Conservation (phyloP, 2,888 invertebrate species). For the Macaria liturata region DNA sequence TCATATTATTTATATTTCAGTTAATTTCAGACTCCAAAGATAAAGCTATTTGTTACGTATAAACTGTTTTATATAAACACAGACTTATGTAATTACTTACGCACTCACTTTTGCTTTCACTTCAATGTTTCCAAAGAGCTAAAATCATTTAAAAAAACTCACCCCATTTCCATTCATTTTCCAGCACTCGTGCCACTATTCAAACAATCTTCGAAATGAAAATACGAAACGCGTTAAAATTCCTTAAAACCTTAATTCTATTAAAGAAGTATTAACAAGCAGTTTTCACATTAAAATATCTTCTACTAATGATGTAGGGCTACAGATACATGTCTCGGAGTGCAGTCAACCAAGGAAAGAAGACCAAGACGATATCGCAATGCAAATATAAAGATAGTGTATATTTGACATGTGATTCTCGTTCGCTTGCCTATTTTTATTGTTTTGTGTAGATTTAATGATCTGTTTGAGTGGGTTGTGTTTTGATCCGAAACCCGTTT, state of each 20-base stretch:
- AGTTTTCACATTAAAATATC: slow-evolving; percentile 7
- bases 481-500: too few species aligned
- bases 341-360: slow-evolving; percentile 9
- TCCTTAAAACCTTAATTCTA: too few species aligned
- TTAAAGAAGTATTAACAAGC: background rate
- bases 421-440: slow-evolving; percentile 11
- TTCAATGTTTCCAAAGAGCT: background rate
- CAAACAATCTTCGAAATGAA: too few species aligned
- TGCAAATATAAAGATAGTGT: slow-evolving; percentile 21
- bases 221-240: too few species aligned
- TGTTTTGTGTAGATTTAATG: background rate
- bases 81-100: too few species aligned
- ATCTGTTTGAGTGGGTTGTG: too few species aligned
- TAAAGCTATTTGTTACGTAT: too few species aligned
- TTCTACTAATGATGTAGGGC: too few species aligned
- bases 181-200: background rate
- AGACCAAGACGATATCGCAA: slow-evolving; percentile 14
- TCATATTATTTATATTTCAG: too few species aligned
- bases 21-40: too few species aligned
- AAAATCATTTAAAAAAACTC: slow-evolving; percentile 5
- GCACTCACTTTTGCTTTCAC: too few species aligned
- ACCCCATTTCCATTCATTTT: slow-evolving; percentile 25
- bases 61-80: too few species aligned
- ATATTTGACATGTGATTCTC: slow-evolving; percentile 12
- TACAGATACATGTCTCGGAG: background rate